Base-by-base conservation (phyloP, 2,888 invertebrate species). In the Perithous albicinctus region DNA sequence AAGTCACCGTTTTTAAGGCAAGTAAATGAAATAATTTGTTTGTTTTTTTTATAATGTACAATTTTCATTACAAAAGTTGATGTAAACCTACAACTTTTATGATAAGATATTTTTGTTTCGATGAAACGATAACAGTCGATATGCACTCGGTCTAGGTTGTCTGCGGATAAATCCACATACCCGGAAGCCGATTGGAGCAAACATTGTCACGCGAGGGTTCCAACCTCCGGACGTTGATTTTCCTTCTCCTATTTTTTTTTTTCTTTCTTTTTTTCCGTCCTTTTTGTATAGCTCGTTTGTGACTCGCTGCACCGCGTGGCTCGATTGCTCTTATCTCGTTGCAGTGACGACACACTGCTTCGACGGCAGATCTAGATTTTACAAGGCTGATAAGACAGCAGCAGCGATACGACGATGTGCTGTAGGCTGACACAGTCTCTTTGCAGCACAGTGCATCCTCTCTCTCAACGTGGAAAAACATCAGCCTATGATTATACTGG, bases 301-400 rank as follows among this genome's bases (percentile, higher is more conserved):
- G 54, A 43, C 67, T 69, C 61, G 54, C 15, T 20, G 23, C n/a
- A 32, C 15, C 59, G 54, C 32, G 35, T 59, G 66, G 56, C 8
- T 56, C 78, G 38, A 18, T 59, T 43, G 38, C 56, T 48, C 72
- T 73, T 73, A 72, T 73, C 72, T 48, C 63, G 70, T 46, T 29
- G 59, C 74, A 64, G 67, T 67, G 79, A 79, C 74, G 78, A 56
- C 29, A 43, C 56, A 2, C 46, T 72, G 46, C 32, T 20, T 63
- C n/a, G 63, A 35, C 43, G 51, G 18, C 29, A 32, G 46, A 74
- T 74, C 54, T 41, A 56, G 81, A 81, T 81, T 63, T 54, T 35
- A 77, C 61, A 73, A 48, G 54, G 41, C 73, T 56, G 81, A 82
- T 82, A 82, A 82, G 70, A 78, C 64, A 69, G 46, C 63, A 72